These are phyloP conservation scores for Mirza zaza DNA, from an alignment of 2,113 vertebrate species.

Conservation along the genomic window DNA sequence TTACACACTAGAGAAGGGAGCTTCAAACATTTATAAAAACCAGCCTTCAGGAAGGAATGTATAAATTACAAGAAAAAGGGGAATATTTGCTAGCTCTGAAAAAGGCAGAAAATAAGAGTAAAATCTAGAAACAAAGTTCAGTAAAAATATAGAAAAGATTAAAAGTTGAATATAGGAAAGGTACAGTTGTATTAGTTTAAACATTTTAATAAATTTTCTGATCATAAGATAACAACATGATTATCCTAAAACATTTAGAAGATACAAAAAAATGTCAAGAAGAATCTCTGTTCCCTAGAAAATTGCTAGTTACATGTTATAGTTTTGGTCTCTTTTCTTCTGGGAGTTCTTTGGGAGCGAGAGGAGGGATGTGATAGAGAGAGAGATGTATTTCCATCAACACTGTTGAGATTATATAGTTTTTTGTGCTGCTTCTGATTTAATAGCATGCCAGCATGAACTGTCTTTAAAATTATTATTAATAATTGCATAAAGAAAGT, in stretches of 20 bases:
- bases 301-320: background rate
- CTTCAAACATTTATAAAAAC: background rate
- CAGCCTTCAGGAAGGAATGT: background rate
- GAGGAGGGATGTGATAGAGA: background rate
- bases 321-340: background rate
- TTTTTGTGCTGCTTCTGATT: background rate
- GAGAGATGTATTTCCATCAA: background rate
- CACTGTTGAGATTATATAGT: background rate
- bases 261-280: conserved; percentile 1
- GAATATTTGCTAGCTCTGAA: background rate
- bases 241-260: background rate
- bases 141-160: background rate
- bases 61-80: background rate
- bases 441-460: background rate
- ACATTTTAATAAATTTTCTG: background rate
- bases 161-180: background rate
- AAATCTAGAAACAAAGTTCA: background rate
- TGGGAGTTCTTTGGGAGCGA: background rate
- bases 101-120: background rate
- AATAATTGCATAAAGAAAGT: background rate
- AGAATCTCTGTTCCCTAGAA: background rate
- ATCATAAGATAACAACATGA: background rate
- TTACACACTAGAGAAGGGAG: background rate
- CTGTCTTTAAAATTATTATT: background rate
- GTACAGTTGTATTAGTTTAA: background rate